Evolutionary conservation across 2,797 vertebrate genomes (phyloP).

Genomic region (Lophius americanus): DNA sequence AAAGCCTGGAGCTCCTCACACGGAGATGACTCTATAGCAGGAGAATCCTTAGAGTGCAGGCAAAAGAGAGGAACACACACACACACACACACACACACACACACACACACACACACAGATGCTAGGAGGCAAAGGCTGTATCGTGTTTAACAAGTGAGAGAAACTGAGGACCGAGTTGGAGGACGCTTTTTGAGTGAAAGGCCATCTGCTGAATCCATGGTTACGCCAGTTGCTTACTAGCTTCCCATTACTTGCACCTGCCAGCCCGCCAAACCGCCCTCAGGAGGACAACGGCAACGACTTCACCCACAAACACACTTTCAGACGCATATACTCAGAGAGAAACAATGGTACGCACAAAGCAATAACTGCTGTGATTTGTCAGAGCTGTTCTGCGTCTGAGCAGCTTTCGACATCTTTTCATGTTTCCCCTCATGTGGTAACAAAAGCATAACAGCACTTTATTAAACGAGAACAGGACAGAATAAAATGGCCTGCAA

Average conservation of each 20-base stretch:
- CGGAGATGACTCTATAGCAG: slow-evolving; percentile 31
- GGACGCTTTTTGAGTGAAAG: slow-evolving; percentile 67
- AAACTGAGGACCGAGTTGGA: slow-evolving; percentile 52
- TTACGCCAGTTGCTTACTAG: slow-evolving; percentile 62
- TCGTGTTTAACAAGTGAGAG: slow-evolving; percentile 71
- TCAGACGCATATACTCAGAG: slow-evolving; percentile 22
- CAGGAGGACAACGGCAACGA: slow-evolving; percentile 66
- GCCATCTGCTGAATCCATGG: slow-evolving; percentile 75
- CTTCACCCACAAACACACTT: slow-evolving; percentile 52
- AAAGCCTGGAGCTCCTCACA: slow-evolving; percentile 45
- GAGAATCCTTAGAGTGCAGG: slow-evolving; percentile 59
- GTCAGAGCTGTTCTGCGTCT: slow-evolving; percentile 65
- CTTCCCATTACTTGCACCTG: slow-evolving; percentile 67
- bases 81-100: slow-evolving; percentile 34
- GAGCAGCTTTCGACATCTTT: slow-evolving; percentile 71
- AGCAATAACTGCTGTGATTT: slow-evolving; percentile 75
- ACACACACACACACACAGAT: slow-evolving; percentile 42
- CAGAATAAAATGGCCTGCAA: slow-evolving; percentile 69
- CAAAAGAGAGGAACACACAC: slow-evolving; percentile 43
- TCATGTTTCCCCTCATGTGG: slow-evolving; percentile 69
- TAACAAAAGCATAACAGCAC: slow-evolving; percentile 75
- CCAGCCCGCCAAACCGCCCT: slow-evolving; percentile 70
- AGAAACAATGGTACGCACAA: slow-evolving; percentile 58
- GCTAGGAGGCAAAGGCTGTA: slow-evolving; percentile 58
- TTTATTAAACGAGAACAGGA: slow-evolving; percentile 74